Base-by-base conservation (phyloP, 1,140 invertebrate species). In the Sinella curviseta region DNA sequence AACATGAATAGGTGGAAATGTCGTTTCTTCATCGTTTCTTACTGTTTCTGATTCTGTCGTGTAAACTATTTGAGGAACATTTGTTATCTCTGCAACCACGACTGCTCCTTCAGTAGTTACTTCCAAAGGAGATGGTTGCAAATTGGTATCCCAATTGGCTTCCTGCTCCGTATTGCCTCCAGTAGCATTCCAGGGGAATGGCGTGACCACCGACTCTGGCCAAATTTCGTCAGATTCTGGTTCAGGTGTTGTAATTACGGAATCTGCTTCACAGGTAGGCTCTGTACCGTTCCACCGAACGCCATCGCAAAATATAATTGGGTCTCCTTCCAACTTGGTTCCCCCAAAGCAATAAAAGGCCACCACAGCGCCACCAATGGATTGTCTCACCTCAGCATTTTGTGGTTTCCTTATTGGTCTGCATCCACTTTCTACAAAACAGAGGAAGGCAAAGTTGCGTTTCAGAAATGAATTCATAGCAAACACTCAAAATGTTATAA, bases 241-340 rank as follows among this genome's bases (percentile, higher is more conserved):
- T 26, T 65, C 57, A 65, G 57, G 16, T 4, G 65, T 70, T 30
- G 65, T 31, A 2, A 30, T 70, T 30, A 14, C 12, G 31, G 31
- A 8, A 4, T 70, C 65, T 2, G 31, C 26, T 26, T 75, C 20
- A 48, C 81, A 82, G 14, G n/a, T 74, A 31, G 81, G 81, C 24
- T 80, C 81, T 4, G 81, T 78, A 12, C 77, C 78, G 39, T 82
- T 82, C 81, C 81, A 82, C 16, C 4, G 1, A 0, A 12, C 17
- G n/a, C 78, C 78, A 65, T 82, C 74, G 76, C 81, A 82, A 36
- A 17, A 74, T 16, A 82, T 16, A 30, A 80, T 14, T 24, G 55
- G 65, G 0, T 78, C 48, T 20, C 81, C 81, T 17, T 54, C 74
- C 2, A 82, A 0, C 14, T 26, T 17, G 33, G 36, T 76, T 3